phyloP scores from a whole-genome alignment of 1,140 invertebrate genomes.

The Drosophila trapezifrons region DNA sequence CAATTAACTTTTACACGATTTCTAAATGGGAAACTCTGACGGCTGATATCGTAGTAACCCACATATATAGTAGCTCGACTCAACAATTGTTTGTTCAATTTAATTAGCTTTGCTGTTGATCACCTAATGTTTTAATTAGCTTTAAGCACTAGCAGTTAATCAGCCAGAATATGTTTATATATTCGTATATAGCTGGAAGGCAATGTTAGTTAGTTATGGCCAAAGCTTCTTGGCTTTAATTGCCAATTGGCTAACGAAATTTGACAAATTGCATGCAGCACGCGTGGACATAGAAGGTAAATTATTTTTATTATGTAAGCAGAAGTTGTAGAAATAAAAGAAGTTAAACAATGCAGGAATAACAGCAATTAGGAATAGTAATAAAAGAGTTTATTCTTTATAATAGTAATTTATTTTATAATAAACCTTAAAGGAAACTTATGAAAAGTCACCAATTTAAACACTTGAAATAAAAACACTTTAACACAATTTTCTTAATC shows the following conservation, averaged over 20 bases:
- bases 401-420: too few species aligned
- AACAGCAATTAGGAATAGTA: too few species aligned
- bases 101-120: constrained; percentile 29
- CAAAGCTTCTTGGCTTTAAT: constrained; percentile 19
- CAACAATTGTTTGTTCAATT: constrained; percentile 35
- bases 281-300: neutral
- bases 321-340: neutral
- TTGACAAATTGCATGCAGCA: constrained; percentile 35
- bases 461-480: neutral
- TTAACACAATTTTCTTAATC: neutral
- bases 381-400: too few species aligned
- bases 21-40: constrained; percentile 64
- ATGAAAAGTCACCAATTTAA: neutral
- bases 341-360: neutral
- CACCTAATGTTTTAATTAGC: constrained; percentile 45
- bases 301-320: neutral
- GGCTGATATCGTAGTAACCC: constrained; percentile 34
- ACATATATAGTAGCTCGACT: constrained; percentile 39
- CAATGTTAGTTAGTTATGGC: constrained; percentile 1
- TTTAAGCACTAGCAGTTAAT: constrained; percentile 11
- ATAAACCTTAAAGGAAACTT: neutral
- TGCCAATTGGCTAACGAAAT: constrained; percentile 13
- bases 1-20: constrained; percentile 77
- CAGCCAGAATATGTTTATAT: constrained; percentile 10
- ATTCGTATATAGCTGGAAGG: neutral